Percentiles rank a stretch among this genome's conserved stretches.
Evolutionary conservation across 1,140 invertebrate species (phyloP).

Genomic region (Coptotermes formosanus): DNA sequence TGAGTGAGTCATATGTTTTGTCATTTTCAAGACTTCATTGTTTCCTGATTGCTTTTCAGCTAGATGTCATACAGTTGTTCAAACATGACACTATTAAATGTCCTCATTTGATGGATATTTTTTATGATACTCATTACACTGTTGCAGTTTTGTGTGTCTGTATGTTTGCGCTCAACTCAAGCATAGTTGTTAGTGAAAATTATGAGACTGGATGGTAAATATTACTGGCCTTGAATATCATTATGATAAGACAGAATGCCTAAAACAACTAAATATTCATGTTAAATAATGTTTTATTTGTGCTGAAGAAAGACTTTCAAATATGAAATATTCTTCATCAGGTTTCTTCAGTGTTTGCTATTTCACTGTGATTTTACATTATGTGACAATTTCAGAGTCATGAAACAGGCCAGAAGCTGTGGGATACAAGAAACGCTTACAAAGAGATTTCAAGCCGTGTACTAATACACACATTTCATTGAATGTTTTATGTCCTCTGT

Average conservation of each 20-base stretch:
- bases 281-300: background rate
- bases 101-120: too few relatives aligned
- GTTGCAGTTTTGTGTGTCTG: background rate
- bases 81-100: too few relatives aligned
- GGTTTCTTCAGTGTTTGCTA: background rate
- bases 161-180: background rate
- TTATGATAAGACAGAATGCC: constrained; percentile 1
- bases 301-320: background rate
- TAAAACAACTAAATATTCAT: background rate
- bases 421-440: background rate
- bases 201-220: background rate
- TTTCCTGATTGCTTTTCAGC: too few relatives aligned
- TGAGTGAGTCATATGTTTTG: too few relatives aligned
- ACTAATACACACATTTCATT: too few relatives aligned
- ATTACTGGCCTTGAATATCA: background rate
- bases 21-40: too few relatives aligned
- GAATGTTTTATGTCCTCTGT: too few relatives aligned
- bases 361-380: background rate
- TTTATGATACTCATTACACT: too few relatives aligned
- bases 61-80: too few relatives aligned
- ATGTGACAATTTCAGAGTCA: background rate
- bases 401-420: background rate
- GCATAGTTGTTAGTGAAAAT: background rate
- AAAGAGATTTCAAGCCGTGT: too few relatives aligned
- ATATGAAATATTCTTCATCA: background rate